Base-by-base conservation (phyloP, 2,113 vertebrate species). In the Triplophysa siluroides region DNA sequence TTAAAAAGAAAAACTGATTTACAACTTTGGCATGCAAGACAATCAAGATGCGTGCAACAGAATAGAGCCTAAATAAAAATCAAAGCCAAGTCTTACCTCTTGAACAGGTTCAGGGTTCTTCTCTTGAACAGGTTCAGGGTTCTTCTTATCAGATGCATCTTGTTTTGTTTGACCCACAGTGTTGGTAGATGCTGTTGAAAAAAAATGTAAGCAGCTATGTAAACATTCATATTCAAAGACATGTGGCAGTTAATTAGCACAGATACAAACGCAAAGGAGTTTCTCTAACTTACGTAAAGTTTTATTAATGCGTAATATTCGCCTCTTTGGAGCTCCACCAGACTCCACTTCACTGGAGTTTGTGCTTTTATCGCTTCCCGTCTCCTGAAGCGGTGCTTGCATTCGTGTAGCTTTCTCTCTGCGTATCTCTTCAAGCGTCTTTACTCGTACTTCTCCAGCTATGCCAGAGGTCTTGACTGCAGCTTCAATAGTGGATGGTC, bases 371-470 rank as follows among this genome's bases (percentile, higher is more conserved):
- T 85, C 81, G 14, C 65, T 78, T 47, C 78, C 77, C 8, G 38
- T 18, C 3, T 84, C 82, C 38, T 1, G 26, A 0, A 79, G 29
- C 1, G 88, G 86, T 70, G 88, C 87, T 87, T 94, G 95, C 66
- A 90, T 79, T 70, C 94, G 85, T 13, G 93, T 91, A 0, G 97
- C 95, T 80, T 98, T 98, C 86, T 98, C 97, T 78, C 88, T 91
- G 64, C 94, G 96, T 83, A 99, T 98, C 82, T 99, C 96, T 62
- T 98, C 96, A 79, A 98, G 52, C 0, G 97, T 98, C 90, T 99
- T 98, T 1, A 99, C 91, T 7, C 80, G 76, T 1, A 99, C 90
- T 3, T 93, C 92, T 0, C 16, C 50, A 33, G 87, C 70, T 10
- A 50, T 63, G 21, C 6, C 78, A 12, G 76, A 21, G 21, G 47